These are phyloP conservation scores for Ylistrum balloti DNA, from an alignment of 1,140 invertebrate genomes.

Conservation along the genomic window DNA sequence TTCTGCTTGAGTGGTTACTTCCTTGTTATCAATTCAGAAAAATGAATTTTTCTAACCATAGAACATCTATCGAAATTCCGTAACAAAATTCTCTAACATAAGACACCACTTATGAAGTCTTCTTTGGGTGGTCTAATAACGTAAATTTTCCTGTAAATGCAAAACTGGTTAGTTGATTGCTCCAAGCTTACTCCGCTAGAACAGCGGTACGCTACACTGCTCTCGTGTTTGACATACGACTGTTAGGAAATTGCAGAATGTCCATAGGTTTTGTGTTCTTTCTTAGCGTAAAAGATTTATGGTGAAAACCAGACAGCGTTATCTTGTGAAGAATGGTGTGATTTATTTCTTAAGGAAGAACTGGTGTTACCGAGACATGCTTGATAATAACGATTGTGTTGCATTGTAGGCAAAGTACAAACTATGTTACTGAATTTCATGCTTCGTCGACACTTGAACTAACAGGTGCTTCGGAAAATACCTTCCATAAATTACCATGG, in stretches of 20 bases:
- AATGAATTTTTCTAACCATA: too few relatives aligned
- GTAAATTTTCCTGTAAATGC: background rate
- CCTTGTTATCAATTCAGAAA: too few relatives aligned
- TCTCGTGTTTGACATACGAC: background rate
- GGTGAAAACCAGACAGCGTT: background rate
- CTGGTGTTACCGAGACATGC: background rate
- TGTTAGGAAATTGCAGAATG: background rate
- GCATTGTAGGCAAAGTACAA: background rate
- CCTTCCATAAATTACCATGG: too few relatives aligned
- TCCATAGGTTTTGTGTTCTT: background rate
- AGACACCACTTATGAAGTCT: background rate
- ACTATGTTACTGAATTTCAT: background rate
- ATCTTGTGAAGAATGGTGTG: background rate
- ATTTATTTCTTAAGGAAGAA: background rate
- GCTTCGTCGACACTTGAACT: background rate
- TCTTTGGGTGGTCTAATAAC: background rate
- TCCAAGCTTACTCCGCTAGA: background rate
- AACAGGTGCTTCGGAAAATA: too few relatives aligned
- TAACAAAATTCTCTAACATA: background rate
- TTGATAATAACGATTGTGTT: background rate
- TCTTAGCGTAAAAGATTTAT: background rate
- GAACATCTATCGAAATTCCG: too few relatives aligned
- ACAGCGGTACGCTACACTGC: background rate
- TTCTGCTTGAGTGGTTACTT: too few relatives aligned
- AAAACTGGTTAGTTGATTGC: background rate